Evolutionary conservation across 2,113 vertebrate species (phyloP), one percentile per base, ranked within the genome.

Genomic region (Syrmaticus mikado): DNA sequence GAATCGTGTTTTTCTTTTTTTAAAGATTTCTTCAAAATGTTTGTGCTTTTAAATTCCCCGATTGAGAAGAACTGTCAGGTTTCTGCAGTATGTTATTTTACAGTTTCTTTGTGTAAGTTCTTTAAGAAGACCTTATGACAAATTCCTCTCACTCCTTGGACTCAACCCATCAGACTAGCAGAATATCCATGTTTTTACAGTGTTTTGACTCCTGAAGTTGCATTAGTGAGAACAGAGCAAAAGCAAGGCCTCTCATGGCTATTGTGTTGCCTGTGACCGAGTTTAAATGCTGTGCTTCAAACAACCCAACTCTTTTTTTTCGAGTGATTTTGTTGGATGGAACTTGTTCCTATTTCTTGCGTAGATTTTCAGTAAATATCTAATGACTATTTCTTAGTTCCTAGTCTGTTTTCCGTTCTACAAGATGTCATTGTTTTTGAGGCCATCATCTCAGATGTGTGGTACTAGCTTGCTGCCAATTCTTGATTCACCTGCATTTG

Each of bases 201-300:
- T 32, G 22, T 83, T 91, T 78, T 85, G 72, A 73, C 65, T 85
- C 82, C 72, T 93, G 65, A 78, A 74, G 78, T 68, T 83, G 46
- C 43, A 25, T 77, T 57, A 30, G 55, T 71, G 68, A 85, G 75
- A 91, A n/a, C 19, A 48, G 28, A 92, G 65, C 68, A 90, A 82
- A 90, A 65, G 32, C 43, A 65, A 83, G 58, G 65, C 34, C 36
- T 87, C 46, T 71, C 32, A 34, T 85, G 60, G n/a, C 46, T 82
- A 5, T 83, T 75, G 27, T 34, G 58, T 12, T 71, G 61, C 72
- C 73, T 90, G 55, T 93, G 48, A 32, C 82, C 2, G 32, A 79
- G 95, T 95, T 84, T 94, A 96, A 96, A 94, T 96, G 93, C 82
- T 95, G 90, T 91, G 48, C 57, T 95, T 48, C 87, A 90, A 75